phyloP scores from a whole-genome alignment of 2,888 invertebrate species.

The Himalopsyche kuldschensis region DNA sequence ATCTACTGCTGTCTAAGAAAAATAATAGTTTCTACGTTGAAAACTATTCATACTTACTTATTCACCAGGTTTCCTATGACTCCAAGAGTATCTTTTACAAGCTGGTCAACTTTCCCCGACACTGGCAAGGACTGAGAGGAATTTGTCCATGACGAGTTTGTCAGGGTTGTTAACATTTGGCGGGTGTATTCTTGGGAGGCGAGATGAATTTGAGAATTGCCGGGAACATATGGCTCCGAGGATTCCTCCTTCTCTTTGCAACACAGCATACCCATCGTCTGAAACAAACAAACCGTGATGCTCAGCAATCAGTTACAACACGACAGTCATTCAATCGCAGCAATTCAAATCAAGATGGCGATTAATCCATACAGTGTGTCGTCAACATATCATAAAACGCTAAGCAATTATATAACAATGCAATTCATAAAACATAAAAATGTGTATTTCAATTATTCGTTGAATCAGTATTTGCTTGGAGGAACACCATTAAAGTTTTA shows the following conservation, averaged over 20 bases:
- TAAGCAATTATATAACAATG: too few species aligned
- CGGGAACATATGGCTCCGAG: constrained; percentile 52
- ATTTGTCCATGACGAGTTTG: constrained; percentile 42
- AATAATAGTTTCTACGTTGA: constrained; percentile 6
- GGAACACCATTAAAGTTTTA: too few species aligned
- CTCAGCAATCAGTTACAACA: background rate
- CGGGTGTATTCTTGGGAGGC: background rate
- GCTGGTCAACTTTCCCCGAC: constrained; percentile 65
- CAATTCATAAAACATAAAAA: too few species aligned
- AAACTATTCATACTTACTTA: constrained; percentile 63
- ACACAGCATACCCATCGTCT: constrained; percentile 76
- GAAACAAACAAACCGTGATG: constrained; percentile 5
- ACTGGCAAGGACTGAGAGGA: constrained; percentile 42
- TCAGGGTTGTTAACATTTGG: constrained; percentile 39
- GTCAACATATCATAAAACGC: too few species aligned
- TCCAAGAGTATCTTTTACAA: constrained; percentile 78
- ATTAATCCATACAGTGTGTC: too few species aligned
- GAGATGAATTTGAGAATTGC: constrained; percentile 39
- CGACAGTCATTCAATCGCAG: background rate
- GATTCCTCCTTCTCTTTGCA: constrained; percentile 68
- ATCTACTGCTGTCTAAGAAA: too few species aligned
- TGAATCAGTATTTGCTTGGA: too few species aligned
- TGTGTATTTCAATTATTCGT: too few species aligned
- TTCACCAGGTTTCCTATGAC: constrained; percentile 83
- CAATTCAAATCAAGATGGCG: background rate